These are phyloP conservation scores for Ophion costatus DNA, from an alignment of 2,888 invertebrate genomes.

Conservation along the genomic window DNA sequence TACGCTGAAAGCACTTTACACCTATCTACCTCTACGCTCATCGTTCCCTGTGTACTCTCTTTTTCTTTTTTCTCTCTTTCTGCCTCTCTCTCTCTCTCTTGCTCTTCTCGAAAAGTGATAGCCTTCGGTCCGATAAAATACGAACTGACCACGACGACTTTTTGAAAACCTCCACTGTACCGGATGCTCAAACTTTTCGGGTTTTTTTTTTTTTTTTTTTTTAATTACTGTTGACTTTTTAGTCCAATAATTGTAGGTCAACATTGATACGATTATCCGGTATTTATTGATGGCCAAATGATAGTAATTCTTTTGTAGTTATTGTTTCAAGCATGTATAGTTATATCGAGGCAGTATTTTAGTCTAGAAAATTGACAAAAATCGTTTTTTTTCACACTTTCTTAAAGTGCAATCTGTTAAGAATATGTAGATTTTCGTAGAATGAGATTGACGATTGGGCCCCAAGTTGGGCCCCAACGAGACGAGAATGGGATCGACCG, in stretches of 20 bases:
- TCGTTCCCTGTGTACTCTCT: slow-evolving; percentile 25
- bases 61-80: slow-evolving; percentile 25
- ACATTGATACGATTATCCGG: too few species aligned
- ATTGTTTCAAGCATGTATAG: too few species aligned
- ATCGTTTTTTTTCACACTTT: too few species aligned
- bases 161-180: slow-evolving; percentile 13
- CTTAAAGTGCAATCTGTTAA: too few species aligned
- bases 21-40: slow-evolving; percentile 51
- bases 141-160: slow-evolving; percentile 52
- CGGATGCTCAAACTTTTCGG: slow-evolving; percentile 3
- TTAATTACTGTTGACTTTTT: neutral
- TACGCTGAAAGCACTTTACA: slow-evolving; percentile 62
- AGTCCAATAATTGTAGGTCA: neutral
- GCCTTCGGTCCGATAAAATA: slow-evolving; percentile 47
- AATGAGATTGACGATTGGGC: too few species aligned
- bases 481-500: too few species aligned
- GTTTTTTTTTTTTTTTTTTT: slow-evolving; percentile 7
- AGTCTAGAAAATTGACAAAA: too few species aligned
- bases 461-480: too few species aligned
- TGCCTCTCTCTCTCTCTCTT: slow-evolving; percentile 38
- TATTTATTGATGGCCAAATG: too few species aligned
- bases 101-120: slow-evolving; percentile 22
- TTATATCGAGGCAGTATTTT: too few species aligned
- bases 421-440: too few species aligned
- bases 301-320: too few species aligned